phyloP scores from a whole-genome alignment of 2,888 invertebrate genomes.

The Dryocosmus kuriphilus region DNA sequence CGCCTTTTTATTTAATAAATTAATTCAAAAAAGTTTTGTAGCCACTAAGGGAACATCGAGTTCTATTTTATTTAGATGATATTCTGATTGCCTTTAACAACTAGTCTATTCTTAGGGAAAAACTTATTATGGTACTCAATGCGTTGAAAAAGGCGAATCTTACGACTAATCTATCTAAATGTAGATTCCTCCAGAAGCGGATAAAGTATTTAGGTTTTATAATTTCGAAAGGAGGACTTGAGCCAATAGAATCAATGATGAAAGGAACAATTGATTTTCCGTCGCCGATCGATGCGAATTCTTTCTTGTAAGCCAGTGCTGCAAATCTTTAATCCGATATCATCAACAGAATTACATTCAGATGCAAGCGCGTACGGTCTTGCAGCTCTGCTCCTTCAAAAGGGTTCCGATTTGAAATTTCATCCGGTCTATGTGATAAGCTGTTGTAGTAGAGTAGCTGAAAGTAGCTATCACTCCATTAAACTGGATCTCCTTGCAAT shows the following conservation, averaged over 20 bases:
- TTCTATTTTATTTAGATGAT: constrained; percentile 65
- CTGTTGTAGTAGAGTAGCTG: no score
- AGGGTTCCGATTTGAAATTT: no score
- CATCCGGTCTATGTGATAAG: no score
- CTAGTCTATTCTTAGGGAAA: constrained; percentile 54
- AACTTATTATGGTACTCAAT: constrained; percentile 54
- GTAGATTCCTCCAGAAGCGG: constrained; percentile 54
- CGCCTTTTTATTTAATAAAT: constrained; percentile 53
- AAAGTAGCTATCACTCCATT: no score
- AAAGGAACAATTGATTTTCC: background rate
- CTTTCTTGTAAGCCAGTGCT: no score
- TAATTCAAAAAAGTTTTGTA: background rate
- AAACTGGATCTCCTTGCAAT: no score
- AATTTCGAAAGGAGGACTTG: background rate
- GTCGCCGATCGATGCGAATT: no score
- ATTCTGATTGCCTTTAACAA: constrained; percentile 56
- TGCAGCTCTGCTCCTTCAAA: no score
- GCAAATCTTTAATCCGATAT: no score
- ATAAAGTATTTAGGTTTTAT: constrained; percentile 60
- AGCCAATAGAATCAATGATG: background rate
- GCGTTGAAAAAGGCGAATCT: constrained; percentile 51
- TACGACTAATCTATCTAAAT: constrained; percentile 58
- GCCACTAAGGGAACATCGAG: constrained; percentile 48
- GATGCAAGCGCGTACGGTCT: no score
- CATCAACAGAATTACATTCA: no score